phyloP scores from a whole-genome alignment of 2,113 vertebrate species.

The Brachyhypopomus occidentalis region DNA sequence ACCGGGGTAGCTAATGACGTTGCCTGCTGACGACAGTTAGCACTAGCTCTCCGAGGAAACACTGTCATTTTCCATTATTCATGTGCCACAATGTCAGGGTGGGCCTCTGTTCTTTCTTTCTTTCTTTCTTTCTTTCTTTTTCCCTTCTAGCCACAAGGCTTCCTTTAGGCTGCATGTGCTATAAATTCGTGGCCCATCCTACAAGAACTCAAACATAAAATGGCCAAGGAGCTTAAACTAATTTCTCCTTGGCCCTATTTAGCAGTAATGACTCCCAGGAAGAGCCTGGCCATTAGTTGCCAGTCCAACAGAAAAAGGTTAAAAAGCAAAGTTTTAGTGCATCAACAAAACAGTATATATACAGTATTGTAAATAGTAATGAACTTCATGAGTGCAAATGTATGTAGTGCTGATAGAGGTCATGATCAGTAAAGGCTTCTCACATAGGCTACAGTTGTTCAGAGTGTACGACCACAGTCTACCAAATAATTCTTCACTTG shows the following conservation, averaged over 20 bases:
- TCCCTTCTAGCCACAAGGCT: not conserved
- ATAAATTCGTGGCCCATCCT: not conserved
- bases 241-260: not conserved
- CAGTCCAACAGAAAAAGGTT: no score
- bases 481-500: no score
- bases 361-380: no score
- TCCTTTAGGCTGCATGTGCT: not conserved
- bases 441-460: no score
- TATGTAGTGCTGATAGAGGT: no score
- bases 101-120: conserved; percentile 4
- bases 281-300: not conserved
- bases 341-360: no score
- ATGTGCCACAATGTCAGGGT: conserved; percentile 1
- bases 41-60: conserved; percentile 18
- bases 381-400: no score
- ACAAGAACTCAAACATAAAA: not conserved
- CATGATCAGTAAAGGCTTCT: no score
- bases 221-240: no score
- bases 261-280: not conserved
- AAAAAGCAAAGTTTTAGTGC: no score
- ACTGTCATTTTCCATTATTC: conserved; percentile 39
- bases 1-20: not conserved
- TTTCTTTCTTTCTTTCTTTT: conserved; percentile 1
- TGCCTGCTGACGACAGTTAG: conserved; percentile 25
- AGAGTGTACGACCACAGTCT: no score